Percentiles rank a stretch among this genome's conserved stretches.
Evolutionary conservation across 2,888 invertebrate species (phyloP).

Genomic region (Cephus sareptanus): DNA sequence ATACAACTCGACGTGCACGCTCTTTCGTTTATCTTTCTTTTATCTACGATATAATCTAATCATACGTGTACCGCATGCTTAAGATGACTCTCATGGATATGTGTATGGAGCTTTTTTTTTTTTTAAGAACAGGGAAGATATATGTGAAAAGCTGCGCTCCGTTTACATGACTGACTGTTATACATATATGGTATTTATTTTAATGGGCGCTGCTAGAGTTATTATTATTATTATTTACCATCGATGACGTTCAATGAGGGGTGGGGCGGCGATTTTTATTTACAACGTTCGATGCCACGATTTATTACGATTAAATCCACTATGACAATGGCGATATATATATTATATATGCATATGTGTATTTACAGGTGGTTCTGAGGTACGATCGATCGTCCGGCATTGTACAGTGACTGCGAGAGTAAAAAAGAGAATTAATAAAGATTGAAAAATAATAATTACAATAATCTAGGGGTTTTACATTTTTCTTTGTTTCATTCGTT

Average conservation of each 20-base stretch:
- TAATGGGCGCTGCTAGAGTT: neutral
- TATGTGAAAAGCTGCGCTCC: neutral
- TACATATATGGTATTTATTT: neutral
- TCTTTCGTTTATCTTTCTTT: neutral
- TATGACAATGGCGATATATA: neutral
- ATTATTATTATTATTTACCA: neutral
- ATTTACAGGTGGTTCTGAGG: neutral
- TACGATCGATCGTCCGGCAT: neutral
- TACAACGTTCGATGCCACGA: neutral
- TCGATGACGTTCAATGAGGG: neutral
- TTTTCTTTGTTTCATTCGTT: neutral
- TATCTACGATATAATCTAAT: conserved; percentile 14
- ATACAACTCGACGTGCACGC: neutral
- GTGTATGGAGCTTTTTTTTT: conserved; percentile 11
- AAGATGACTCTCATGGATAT: conserved; percentile 14
- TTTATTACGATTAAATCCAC: neutral
- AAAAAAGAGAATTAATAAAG: neutral
- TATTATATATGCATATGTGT: neutral
- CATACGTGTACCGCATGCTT: neutral
- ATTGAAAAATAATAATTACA: neutral
- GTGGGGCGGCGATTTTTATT: neutral
- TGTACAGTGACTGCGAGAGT: neutral
- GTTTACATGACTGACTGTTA: neutral
- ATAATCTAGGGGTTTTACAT: neutral
- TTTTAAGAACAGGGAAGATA: neutral